A percentile compares a stretch with the other conserved stretches of the same genome.
These are phyloP conservation scores for Stenoptilia bipunctidactyla DNA, from an alignment of 2,888 invertebrate genomes.

Conservation along the genomic window DNA sequence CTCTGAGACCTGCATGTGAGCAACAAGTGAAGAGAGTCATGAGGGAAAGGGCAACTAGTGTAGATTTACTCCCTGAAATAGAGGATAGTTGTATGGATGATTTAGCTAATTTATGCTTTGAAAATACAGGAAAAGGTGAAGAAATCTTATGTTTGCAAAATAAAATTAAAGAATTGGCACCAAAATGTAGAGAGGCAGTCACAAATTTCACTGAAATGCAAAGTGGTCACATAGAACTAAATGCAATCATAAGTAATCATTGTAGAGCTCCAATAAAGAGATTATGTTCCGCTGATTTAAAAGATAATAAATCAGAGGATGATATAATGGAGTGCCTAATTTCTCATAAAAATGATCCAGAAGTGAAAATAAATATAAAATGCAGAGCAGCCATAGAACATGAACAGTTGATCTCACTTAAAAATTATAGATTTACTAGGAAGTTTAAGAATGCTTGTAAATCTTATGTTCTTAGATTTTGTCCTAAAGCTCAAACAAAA, in stretches of 20 bases:
- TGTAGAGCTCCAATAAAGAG: constrained; percentile 85
- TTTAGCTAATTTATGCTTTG: constrained; percentile 84
- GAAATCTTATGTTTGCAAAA: constrained; percentile 95
- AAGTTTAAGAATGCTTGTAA: constrained; percentile 96
- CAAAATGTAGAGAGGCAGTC: constrained; percentile 82
- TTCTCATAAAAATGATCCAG: constrained; percentile 88
- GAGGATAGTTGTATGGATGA: constrained; percentile 92
- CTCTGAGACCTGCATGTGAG: constrained; percentile 72
- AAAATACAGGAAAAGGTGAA: constrained; percentile 87
- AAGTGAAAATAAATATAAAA: constrained; percentile 81
- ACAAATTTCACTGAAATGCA: constrained; percentile 90
- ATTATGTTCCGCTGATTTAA: constrained; percentile 78
- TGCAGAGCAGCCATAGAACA: constrained; percentile 96
- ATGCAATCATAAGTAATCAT: constrained; percentile 86
- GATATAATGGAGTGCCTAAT: constrained; percentile 96
- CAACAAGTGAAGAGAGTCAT: constrained; percentile 92
- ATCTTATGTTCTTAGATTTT: constrained; percentile 79
- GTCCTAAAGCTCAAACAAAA: constrained; percentile 79
- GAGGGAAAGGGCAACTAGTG: constrained; percentile 91
- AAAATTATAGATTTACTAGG: constrained; percentile 93
- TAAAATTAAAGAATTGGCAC: constrained; percentile 77
- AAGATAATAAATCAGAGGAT: constrained; percentile 81
- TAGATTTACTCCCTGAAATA: constrained; percentile 94
- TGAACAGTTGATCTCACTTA: constrained; percentile 93
- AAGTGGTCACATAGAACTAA: constrained; percentile 90